phyloP scores from a whole-genome alignment of 2,113 vertebrate genomes.

The Lota lota region DNA sequence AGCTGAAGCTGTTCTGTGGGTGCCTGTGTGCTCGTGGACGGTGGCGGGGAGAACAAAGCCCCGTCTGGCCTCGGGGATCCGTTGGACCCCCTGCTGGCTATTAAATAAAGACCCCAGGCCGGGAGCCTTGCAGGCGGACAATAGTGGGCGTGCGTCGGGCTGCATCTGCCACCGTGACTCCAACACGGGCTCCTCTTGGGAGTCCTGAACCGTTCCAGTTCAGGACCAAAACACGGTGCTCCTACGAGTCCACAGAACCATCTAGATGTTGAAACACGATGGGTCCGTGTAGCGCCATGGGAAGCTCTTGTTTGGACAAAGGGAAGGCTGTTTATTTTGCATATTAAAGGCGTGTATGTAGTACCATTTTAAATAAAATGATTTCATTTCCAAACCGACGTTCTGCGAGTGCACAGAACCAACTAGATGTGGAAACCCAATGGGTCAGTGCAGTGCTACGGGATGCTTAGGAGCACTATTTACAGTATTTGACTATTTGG shows the following conservation, averaged over 20 bases:
- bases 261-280: not conserved
- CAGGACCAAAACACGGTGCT: not conserved
- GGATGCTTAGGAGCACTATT: no score
- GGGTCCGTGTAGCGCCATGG: not conserved
- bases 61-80: slow-evolving; percentile 45
- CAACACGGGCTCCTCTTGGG: no score
- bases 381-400: no score
- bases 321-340: no score
- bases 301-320: no score
- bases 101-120: slow-evolving; percentile 47
- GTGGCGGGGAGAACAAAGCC: slow-evolving; percentile 53
- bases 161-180: slow-evolving; percentile 4
- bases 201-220: no score
- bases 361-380: no score
- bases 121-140: slow-evolving; percentile 37
- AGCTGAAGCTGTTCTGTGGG: not conserved
- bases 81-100: slow-evolving; percentile 59
- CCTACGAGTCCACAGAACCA: not conserved
- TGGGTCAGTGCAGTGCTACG: no score
- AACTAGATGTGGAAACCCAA: no score
- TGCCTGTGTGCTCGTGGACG: slow-evolving; percentile 10
- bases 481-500: no score
- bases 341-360: no score
- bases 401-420: no score
- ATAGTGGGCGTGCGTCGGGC: slow-evolving; percentile 31